Evolutionary conservation across 1,140 invertebrate species (phyloP), one percentile per base, ranked within the genome.

Genomic region (Diprion similis): DNA sequence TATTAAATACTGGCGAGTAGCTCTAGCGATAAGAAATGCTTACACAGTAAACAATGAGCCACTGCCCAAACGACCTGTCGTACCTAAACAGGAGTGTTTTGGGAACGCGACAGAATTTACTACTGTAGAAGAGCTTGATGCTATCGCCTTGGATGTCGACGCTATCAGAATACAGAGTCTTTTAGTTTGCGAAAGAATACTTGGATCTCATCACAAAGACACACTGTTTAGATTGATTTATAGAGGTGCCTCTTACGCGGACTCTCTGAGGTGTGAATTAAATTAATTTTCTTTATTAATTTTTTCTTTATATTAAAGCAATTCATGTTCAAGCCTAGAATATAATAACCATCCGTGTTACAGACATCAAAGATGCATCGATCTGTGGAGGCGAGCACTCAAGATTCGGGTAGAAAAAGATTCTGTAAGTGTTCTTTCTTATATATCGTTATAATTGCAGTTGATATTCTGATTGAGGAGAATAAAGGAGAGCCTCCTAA

Each of bases 171-270:
- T 93, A 79, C 95, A 97, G 83, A 94, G 94, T 81, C 85, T 97
- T 66, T 84, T 97, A 11, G 95, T 97, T 74, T 94, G 93, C 76
- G 94, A 95, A 85, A 88, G 95, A 79, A 93, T 97, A 78, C 87
- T 97, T 46, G 95, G 95, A 7, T 87, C 91, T 8, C 85, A 91
- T 78, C 95, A 97, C 83, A 96, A 96, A 85, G 95, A 97, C 82
- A 95, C 94, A 73, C 90, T 97, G n/a, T 95, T 95, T 78, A 90
- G 95, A 48, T 77, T 92, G 3, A 92, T 92, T 90, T 92, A 90
- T 80, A 88, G 95, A 73, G 96, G 96, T 59, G 96, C 96, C 7
- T 92, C 95, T 0, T 97, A 96, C 87, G 95, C 95, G 1, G 96
- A 97, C 84, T 92, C 94, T 18, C 87, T 95, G 74, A 91, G 85